Conservation (phyloP, 2,797 vertebrate genomes). For the Manis javanica region DNA sequence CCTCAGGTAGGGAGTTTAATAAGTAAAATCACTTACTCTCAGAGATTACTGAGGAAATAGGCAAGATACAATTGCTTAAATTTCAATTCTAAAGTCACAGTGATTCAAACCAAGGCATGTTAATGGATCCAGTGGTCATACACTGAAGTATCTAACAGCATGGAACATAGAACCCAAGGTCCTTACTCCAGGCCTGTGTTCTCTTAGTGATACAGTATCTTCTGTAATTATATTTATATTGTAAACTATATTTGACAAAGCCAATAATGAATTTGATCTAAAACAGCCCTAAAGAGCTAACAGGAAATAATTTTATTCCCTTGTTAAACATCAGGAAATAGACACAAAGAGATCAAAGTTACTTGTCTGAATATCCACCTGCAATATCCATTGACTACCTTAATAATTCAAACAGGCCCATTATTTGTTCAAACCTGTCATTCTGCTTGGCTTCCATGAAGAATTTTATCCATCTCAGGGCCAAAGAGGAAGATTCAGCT, state of each 20-base stretch:
- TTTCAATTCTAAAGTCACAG: background rate
- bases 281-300: background rate
- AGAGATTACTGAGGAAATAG: background rate
- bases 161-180: background rate
- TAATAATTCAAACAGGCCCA: background rate
- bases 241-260: background rate
- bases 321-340: conserved; percentile 6
- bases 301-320: background rate
- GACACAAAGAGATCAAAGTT: background rate
- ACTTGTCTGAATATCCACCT: background rate
- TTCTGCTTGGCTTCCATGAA: background rate
- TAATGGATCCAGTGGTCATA: background rate
- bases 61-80: background rate
- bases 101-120: background rate
- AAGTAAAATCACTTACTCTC: background rate
- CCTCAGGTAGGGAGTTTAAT: background rate
- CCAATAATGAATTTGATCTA: background rate
- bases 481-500: background rate
- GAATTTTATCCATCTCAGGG: background rate
- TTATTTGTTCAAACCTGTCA: background rate
- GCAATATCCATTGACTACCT: background rate
- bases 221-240: background rate
- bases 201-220: background rate
- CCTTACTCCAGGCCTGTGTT: background rate
- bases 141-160: background rate